Base-by-base conservation (phyloP, 2,797 vertebrate genomes). In the Protonibea diacanthus region DNA sequence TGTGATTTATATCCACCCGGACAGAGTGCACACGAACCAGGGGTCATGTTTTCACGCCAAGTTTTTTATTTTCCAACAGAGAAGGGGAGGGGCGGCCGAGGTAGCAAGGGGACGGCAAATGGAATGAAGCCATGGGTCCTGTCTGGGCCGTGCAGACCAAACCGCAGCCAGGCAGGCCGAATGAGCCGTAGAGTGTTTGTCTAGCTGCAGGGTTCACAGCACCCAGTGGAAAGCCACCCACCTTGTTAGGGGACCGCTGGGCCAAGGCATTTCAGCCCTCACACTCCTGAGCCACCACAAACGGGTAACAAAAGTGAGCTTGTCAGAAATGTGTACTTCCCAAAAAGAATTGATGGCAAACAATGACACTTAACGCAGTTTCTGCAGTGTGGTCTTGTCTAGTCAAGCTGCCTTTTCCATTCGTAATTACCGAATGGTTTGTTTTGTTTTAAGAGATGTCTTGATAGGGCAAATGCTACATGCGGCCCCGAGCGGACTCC, bases 1-100 rank as follows among this genome's bases (percentile, higher is more conserved):
- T 84, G 87, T 94, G 94, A 96, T 96, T 97, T 95, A 95, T 94
- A 90, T 92, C 88, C 86, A 72, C 69, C 88, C 81, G 88, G 85
- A 92, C 89, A 85, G 91, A 92, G 85, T 80, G 88, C 86, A 83
- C 78, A 86, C 33, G 62, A 87, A 88, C 76, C 53, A 80, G 71
- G 86, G 86, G 91, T 88, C 88, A 77, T 85, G 88, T 90, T 91
- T 92, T 89, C 73, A 83, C 68, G 71, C 52, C 66, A 66, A 44
- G 53, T 76, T 86, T 90, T 89, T 88, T 80, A 74, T 90, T 92
- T 93, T 91, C 90, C 91, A 87, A 81, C 88, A 79, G 90, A 61
- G 87, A 62, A 78, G 75, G 27, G 49, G 52, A 29, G 12, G 86
- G 81, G 85, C 76, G 63, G 73, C 12, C 3, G 74, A 82, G 80